A percentile compares a stretch with the other conserved stretches of the same genome.
These are phyloP conservation scores for Luidia sarsii DNA, from an alignment of 53 echinoderm and acorn worm genomes.

Conservation along the genomic window DNA sequence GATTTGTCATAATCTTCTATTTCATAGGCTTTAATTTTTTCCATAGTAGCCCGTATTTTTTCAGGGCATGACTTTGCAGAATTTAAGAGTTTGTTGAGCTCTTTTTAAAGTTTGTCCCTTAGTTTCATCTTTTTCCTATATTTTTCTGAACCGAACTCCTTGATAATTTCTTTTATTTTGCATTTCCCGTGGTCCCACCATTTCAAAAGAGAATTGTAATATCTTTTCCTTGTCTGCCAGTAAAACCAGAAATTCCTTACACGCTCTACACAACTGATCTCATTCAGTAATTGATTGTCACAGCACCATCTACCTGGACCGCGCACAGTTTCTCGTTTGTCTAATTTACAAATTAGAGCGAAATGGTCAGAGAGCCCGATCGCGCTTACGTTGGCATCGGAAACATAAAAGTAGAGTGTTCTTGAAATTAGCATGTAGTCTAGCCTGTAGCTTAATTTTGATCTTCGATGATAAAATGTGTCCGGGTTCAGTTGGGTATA, in stretches of 20 bases:
- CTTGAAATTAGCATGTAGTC: conserved; percentile 1
- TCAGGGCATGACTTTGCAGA: background rate
- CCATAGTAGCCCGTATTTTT: background rate
- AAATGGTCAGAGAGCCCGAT: background rate
- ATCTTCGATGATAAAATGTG: background rate
- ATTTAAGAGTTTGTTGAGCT: background rate
- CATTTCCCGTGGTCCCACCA: conserved; percentile 18
- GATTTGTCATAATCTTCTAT: background rate
- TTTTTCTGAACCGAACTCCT: background rate
- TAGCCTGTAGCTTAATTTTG: background rate
- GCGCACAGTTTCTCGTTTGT: background rate
- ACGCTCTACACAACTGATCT: background rate
- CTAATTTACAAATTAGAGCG: background rate
- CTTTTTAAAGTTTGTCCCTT: conserved; percentile 1
- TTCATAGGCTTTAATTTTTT: background rate
- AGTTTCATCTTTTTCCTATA: background rate
- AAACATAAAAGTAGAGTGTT: background rate
- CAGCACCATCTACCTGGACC: conserved; percentile 3
- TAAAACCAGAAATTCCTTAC: background rate
- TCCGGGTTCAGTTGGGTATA: background rate
- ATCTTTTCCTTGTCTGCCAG: conserved; percentile 10
- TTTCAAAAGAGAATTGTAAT: background rate
- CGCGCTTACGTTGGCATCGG: background rate
- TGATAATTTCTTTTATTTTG: conserved; percentile 5
- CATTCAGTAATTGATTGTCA: background rate